Evolutionary conservation across 2,797 vertebrate genomes (phyloP).

Genomic region (Hyperoplus lanceolatus): DNA sequence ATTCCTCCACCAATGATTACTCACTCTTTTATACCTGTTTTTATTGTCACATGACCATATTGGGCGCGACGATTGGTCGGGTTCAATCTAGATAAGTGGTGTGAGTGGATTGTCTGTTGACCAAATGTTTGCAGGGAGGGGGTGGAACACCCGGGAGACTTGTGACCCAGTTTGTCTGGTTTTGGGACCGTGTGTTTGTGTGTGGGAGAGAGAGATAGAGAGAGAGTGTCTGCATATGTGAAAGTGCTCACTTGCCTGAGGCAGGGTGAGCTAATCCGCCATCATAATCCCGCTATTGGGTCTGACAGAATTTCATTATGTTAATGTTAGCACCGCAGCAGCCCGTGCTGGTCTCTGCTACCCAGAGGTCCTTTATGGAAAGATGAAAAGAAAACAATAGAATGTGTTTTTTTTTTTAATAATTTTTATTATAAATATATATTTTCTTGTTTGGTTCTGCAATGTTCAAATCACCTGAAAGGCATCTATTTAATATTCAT

Average conservation of each 20-base stretch:
- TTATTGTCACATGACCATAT: conserved; percentile 79
- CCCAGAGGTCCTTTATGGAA: conserved; percentile 9
- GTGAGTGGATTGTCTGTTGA: conserved; percentile 71
- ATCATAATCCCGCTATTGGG: conserved; percentile 79
- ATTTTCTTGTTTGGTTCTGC: background rate
- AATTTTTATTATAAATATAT: too few species aligned
- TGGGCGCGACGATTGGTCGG: conserved; percentile 66
- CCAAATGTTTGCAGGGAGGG: conserved; percentile 54
- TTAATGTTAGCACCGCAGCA: conserved; percentile 52
- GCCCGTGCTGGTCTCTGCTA: conserved; percentile 16
- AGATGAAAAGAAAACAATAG: conserved; percentile 31
- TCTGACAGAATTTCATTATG: conserved; percentile 78
- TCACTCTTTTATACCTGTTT: conserved; percentile 74
- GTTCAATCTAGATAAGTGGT: conserved; percentile 57
- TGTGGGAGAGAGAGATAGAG: background rate
- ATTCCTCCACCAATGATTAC: conserved; percentile 38
- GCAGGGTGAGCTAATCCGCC: conserved; percentile 77
- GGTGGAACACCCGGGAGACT: conserved; percentile 54
- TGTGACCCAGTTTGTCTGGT: conserved; percentile 79
- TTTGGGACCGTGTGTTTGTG: conserved; percentile 38
- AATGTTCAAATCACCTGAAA: conserved; percentile 30
- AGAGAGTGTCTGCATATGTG: conserved; percentile 47
- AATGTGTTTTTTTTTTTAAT: too few species aligned
- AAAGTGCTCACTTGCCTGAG: conserved; percentile 60
- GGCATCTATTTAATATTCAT: conserved; percentile 9